Evolutionary conservation across 1,140 invertebrate species (phyloP), one percentile per base, ranked within the genome.

Genomic region (Tetragnatha versicolor): DNA sequence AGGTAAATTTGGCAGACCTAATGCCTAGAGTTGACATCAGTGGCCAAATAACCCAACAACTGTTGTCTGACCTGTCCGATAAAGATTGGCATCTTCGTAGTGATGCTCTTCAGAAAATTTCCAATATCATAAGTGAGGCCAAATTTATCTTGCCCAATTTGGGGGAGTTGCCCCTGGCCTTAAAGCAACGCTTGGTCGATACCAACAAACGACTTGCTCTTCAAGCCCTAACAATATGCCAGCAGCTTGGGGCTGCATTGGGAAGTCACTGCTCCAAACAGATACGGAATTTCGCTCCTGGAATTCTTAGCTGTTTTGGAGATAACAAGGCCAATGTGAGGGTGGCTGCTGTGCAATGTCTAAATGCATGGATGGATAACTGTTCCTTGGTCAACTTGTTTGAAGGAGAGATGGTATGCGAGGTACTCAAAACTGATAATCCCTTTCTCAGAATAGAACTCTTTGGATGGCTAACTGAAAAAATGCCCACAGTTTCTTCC

Each of bases 31-130:
- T 91, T 12, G 95, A 98, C 84, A 94, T 98, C 63, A 92, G 92
- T 77, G 88, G 89, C n/a, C 91, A 93, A 82, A 92, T 98, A 51
- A 96, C 94, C 1, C 92, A 94, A 75, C 85, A 89, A 0, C 85
- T 98, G 0, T 85, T 98, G 0, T 90, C 89, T 47, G 93, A 97
- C 85, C 87, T 98, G 75, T 88, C 89, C 31, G 95, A 98, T 85
- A 98, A 97, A 86, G 96, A 97, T 85, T 98, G 96, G 96, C 98
- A 97, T 88, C 90, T 93, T 7, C 89, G 94, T 63, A 92, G 91
- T 81, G 94, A 96, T 86, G 93, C 91, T 2, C 85, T 96, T 22
- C 91, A 92, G 80, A 95, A 94, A 87, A 84, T 97, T 7, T 90
- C 88, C 58, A 88, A 87, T 17, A 92, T 97, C 69, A 88, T 96